Conservation (phyloP, 1,140 invertebrate genomes). For the Gryon sp. region DNA sequence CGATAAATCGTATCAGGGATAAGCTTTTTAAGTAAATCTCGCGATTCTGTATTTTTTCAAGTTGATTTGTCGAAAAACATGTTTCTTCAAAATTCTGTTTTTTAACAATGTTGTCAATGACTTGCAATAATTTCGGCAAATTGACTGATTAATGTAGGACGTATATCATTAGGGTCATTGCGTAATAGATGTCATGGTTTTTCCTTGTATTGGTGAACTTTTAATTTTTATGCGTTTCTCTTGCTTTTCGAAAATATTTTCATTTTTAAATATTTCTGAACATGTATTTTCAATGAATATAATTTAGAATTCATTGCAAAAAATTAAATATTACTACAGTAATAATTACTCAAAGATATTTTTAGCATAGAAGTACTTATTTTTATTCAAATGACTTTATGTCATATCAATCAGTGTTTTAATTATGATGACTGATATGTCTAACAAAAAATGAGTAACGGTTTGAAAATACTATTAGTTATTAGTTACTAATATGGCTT, state of each 20-base stretch:
- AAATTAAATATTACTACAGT: no score
- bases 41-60: constrained; percentile 22
- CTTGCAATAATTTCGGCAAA: constrained; percentile 47
- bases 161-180: constrained; percentile 53
- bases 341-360: no score
- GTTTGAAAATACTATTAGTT: constrained; percentile 60
- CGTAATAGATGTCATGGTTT: constrained; percentile 72
- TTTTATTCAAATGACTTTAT: no score
- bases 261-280: no score
- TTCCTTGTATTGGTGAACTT: constrained; percentile 64
- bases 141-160: constrained; percentile 44
- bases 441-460: no score
- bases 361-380: no score
- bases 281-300: no score
- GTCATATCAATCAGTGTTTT: no score
- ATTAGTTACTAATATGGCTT: constrained; percentile 67
- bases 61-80: constrained; percentile 49
- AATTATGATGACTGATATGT: no score
- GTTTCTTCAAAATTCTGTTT: neutral
- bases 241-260: no score
- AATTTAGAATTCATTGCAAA: no score
- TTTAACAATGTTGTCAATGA: constrained; percentile 10
- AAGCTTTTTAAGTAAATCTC: constrained; percentile 27
- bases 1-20: constrained; percentile 21
- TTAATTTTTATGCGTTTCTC: constrained; percentile 17